Evolutionary conservation across 2,888 invertebrate genomes (phyloP).

Genomic region (Ramazzottius varieornatus): DNA sequence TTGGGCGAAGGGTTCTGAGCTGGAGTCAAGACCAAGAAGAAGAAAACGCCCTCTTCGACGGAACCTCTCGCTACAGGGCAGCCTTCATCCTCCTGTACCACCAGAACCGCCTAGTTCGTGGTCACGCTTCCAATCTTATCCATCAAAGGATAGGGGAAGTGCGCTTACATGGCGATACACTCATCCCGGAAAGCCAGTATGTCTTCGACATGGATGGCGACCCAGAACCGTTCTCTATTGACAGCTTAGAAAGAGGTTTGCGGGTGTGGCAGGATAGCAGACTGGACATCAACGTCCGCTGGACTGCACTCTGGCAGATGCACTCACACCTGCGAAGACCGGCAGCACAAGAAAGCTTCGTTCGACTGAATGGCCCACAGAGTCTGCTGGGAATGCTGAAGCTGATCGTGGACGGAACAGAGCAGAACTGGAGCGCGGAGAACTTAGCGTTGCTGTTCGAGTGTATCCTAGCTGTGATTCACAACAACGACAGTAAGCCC

Average conservation of each 20-base stretch:
- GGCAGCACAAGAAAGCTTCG: background rate
- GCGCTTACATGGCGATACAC: background rate
- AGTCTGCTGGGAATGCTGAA: background rate
- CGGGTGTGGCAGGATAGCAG: background rate
- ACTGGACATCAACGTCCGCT: background rate
- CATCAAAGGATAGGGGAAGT: background rate
- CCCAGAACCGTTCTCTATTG: background rate
- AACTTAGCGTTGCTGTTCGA: background rate
- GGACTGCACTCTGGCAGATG: background rate
- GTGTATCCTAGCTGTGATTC: background rate
- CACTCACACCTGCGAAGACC: background rate
- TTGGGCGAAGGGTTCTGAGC: background rate
- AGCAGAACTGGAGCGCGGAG: background rate
- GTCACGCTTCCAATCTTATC: background rate
- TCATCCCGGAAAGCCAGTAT: background rate
- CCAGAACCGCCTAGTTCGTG: background rate
- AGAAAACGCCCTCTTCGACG: background rate
- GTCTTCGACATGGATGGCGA: background rate
- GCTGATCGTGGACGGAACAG: background rate
- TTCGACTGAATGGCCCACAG: background rate
- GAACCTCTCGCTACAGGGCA: background rate
- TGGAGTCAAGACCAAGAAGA: background rate
- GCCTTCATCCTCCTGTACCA: background rate
- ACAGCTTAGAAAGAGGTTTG: background rate
- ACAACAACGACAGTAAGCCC: background rate